Evolutionary conservation across 2,113 vertebrate species (phyloP).

Genomic region (Carollia perspicillata): DNA sequence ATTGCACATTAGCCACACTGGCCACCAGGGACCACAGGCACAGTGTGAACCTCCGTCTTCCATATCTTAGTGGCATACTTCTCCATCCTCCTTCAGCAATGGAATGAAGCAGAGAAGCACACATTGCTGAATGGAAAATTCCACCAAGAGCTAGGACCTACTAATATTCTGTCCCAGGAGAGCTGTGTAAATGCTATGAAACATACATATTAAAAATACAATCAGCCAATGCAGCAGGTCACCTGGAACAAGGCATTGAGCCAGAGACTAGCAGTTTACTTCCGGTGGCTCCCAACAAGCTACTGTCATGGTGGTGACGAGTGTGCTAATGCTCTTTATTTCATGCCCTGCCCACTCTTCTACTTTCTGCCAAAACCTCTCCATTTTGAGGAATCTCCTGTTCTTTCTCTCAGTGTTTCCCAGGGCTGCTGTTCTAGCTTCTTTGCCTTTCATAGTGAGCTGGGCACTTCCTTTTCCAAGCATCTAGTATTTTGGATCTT

Average conservation of each 20-base stretch:
- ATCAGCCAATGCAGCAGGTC: neutral
- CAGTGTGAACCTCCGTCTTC: neutral
- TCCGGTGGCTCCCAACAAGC: neutral
- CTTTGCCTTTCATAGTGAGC: neutral
- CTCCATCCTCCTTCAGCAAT: neutral
- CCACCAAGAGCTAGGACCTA: neutral
- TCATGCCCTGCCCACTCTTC: too few relatives aligned
- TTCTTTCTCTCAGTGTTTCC: neutral
- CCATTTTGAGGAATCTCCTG: neutral
- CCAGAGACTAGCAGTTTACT: neutral
- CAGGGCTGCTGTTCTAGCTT: neutral
- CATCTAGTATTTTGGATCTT: constrained; percentile 6
- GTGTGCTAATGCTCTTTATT: neutral
- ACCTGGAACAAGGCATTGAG: neutral
- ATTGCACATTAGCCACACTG: neutral
- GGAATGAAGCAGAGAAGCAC: neutral
- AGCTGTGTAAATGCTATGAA: neutral
- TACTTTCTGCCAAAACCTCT: neutral
- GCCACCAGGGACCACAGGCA: neutral
- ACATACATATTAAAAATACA: neutral
- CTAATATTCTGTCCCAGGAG: neutral
- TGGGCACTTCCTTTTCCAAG: neutral
- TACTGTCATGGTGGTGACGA: fast-evolving
- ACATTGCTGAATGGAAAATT: neutral
- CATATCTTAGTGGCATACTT: neutral